Conservation (phyloP, 2,113 vertebrate species). For the Spermophilus dauricus region DNA sequence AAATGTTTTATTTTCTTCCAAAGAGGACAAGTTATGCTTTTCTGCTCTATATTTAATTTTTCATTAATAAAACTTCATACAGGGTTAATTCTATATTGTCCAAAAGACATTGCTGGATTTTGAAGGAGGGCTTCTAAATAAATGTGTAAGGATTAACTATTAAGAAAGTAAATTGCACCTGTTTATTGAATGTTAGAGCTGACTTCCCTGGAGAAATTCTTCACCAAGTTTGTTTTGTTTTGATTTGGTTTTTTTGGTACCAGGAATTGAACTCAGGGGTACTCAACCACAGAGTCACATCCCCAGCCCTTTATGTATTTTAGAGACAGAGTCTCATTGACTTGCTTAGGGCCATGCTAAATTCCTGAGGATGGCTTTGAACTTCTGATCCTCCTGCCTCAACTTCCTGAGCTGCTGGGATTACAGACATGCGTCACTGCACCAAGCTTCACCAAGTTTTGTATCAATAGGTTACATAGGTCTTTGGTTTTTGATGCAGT, state of each 20-base stretch:
- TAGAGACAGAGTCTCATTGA: too few relatives aligned
- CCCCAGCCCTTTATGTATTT: too few relatives aligned
- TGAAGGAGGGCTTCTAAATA: constrained; percentile 33
- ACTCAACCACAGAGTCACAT: too few relatives aligned
- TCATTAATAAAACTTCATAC: constrained; percentile 51
- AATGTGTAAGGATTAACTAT: constrained; percentile 49
- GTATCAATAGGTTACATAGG: constrained; percentile 6
- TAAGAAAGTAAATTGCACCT: constrained; percentile 64
- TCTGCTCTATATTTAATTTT: background rate
- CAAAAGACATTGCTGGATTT: constrained; percentile 26
- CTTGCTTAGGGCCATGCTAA: too few relatives aligned
- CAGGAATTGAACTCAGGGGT: too few relatives aligned
- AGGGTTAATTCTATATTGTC: constrained; percentile 23
- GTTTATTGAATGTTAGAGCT: constrained; percentile 50
- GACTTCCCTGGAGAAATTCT: constrained; percentile 66
- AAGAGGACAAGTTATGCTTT: constrained; percentile 49
- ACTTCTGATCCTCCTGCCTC: too few relatives aligned
- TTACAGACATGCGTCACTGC: too few relatives aligned
- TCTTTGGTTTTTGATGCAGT: constrained; percentile 47
- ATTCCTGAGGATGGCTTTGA: too few relatives aligned
- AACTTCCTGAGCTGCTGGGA: too few relatives aligned
- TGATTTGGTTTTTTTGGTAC: too few relatives aligned
- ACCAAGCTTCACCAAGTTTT: background rate
- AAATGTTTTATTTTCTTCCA: constrained; percentile 55
- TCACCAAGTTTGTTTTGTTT: background rate